Conservation (phyloP, 2,797 vertebrate genomes). For the Lerista edwardsae region DNA sequence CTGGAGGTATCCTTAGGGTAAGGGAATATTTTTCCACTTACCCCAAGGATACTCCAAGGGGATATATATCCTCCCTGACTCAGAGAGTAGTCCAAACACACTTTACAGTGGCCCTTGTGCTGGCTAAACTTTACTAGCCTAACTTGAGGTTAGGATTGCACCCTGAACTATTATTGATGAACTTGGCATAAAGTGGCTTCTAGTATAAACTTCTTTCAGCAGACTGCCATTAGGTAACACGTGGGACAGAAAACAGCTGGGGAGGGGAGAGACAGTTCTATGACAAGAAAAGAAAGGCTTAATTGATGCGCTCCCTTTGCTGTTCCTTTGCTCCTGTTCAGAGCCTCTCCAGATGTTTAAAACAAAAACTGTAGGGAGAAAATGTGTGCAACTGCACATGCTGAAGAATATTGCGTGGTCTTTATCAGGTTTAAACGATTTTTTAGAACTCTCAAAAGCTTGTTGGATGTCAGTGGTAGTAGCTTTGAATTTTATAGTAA, state of each 20-base stretch:
- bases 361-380: background rate
- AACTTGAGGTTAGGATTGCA: too few relatives aligned
- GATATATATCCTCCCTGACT: too few relatives aligned
- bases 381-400: slow-evolving; percentile 36
- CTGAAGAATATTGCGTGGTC: slow-evolving; percentile 46
- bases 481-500: slow-evolving; percentile 77
- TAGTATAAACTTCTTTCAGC: background rate
- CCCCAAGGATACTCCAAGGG: too few relatives aligned
- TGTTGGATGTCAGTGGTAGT: slow-evolving; percentile 69
- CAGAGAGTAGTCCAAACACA: too few relatives aligned
- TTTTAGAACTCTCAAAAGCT: slow-evolving; percentile 59
- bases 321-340: background rate
- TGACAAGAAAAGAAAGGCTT: background rate
- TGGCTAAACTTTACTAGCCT: too few relatives aligned
- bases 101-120: too few relatives aligned
- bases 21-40: too few relatives aligned
- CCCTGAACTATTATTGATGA: too few relatives aligned
- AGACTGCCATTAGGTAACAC: background rate
- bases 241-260: background rate
- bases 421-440: slow-evolving; percentile 53
- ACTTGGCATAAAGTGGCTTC: background rate
- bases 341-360: background rate
- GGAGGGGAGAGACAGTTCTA: background rate
- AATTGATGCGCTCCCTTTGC: too few relatives aligned
- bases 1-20: too few relatives aligned